Evolutionary conservation across 2,113 vertebrate species (phyloP).

Genomic region (Macrotis lagotis): DNA sequence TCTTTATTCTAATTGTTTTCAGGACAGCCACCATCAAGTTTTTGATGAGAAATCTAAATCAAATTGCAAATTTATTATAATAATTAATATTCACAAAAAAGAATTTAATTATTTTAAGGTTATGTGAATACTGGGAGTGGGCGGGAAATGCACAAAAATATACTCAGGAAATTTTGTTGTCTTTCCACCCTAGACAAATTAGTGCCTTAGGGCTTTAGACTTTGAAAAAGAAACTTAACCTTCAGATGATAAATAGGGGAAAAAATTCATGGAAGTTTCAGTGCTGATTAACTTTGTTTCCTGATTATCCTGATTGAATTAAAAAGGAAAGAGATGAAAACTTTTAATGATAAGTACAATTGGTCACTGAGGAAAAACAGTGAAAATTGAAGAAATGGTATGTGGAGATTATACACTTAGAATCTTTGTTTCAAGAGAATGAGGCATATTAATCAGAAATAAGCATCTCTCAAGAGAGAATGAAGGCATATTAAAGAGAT

Average conservation of each 20-base stretch:
- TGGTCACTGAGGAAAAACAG: neutral
- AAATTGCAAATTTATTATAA: neutral
- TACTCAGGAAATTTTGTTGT: neutral
- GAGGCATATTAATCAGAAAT: neutral
- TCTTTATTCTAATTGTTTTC: neutral
- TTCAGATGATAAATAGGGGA: neutral
- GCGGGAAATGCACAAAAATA: neutral
- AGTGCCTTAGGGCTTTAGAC: constrained; percentile 11
- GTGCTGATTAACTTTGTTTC: neutral
- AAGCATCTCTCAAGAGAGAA: neutral
- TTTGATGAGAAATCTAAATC: neutral
- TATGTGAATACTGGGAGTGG: neutral
- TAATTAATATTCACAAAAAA: neutral
- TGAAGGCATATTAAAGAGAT: neutral
- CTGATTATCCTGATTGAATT: neutral
- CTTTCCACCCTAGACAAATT: neutral
- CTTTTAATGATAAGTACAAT: neutral
- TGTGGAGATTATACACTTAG: neutral
- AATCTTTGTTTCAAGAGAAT: neutral
- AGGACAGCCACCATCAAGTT: neutral
- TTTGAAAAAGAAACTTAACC: constrained; percentile 4
- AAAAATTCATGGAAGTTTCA: constrained; percentile 18
- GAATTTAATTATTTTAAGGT: neutral
- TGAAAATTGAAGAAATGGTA: neutral
- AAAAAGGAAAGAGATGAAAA: neutral